These are phyloP conservation scores for Ptychoptera albimana DNA, from an alignment of 2,888 invertebrate genomes.

Conservation along the genomic window DNA sequence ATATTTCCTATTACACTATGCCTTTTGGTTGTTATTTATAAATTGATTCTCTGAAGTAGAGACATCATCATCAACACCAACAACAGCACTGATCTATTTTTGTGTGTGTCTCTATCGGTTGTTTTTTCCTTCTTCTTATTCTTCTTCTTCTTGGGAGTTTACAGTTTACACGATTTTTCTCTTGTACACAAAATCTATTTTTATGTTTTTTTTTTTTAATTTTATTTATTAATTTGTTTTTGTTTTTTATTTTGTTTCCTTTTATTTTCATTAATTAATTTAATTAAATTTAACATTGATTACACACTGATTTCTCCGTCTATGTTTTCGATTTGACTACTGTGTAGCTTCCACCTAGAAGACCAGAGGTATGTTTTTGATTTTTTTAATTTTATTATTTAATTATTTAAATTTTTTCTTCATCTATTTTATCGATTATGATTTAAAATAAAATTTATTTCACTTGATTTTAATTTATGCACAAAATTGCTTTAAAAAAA, in stretches of 20 bases:
- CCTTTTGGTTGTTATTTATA: no score
- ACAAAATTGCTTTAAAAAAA: no score
- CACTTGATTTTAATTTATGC: background rate
- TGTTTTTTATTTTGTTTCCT: background rate
- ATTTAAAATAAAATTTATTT: background rate
- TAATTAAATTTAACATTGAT: slow-evolving; percentile 3
- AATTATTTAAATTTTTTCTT: slow-evolving; percentile 12
- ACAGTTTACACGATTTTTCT: no score
- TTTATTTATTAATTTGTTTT: background rate
- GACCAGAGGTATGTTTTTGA: slow-evolving; percentile 66
- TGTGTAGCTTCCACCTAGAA: slow-evolving; percentile 66
- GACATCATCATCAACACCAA: no score
- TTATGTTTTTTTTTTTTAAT: background rate
- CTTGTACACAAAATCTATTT: no score
- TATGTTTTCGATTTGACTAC: slow-evolving; percentile 8
- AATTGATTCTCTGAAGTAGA: no score
- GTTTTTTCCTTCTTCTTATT: no score
- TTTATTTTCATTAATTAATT: background rate
- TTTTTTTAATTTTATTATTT: slow-evolving; percentile 11
- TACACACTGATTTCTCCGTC: slow-evolving; percentile 11
- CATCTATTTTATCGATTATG: slow-evolving; percentile 3
- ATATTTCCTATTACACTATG: no score
- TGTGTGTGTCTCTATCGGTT: no score
- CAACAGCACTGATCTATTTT: no score
- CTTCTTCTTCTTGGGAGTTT: no score